Base-by-base conservation (phyloP, 2,888 invertebrate genomes). In the Anaspis maculata region DNA sequence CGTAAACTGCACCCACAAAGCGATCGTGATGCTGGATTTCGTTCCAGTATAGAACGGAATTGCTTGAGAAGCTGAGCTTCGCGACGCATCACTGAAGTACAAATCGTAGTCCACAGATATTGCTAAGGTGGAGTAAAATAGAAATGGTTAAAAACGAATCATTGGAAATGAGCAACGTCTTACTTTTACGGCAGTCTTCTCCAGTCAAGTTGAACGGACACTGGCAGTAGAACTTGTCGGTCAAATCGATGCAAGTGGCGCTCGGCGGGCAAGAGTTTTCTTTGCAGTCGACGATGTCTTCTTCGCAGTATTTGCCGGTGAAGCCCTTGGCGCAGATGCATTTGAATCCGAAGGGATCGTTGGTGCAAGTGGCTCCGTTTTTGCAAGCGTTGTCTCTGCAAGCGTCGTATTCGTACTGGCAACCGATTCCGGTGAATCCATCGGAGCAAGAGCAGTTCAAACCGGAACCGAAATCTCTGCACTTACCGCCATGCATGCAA, bases 91-190 rank as follows among this genome's bases (percentile, higher is more conserved):
- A 54, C 90, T 88, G 67, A 97, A 94, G 76, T 89, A 90, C 6
- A 97, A 70, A 61, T 97, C 96, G 63, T 96, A 97, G 66, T 96
- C 92, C n/a, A 92, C 89, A 67, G 92, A 92, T 49, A 96, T 88
- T n/a, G 89, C 90, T 90, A 68, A 19, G 9, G 9, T 19, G 5
- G 12, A 15, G n/a, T 14, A 14, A 34, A 14, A 13, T 27, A 25
- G 14, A 34, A 11, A 24, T 34, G 25, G 33, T 27, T 30, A 44
- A 31, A 29, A 34, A 30, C 30, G n/a, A 36, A 27, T n/a, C n/a
- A n/a, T n/a, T n/a, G 19, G 10, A 15, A 24, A 34, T 33, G 9
- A 34, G 30, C 4, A 27, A 32, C 11, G 12, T 60, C 76, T 72
- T 74, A 91, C 90, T 83, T 74, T 96, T 96, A 59, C 92, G 77